Percentiles rank a stretch among this genome's conserved stretches.
These are phyloP conservation scores for Parapsyche elsis DNA, from an alignment of 1,140 invertebrate species.

Conservation along the genomic window DNA sequence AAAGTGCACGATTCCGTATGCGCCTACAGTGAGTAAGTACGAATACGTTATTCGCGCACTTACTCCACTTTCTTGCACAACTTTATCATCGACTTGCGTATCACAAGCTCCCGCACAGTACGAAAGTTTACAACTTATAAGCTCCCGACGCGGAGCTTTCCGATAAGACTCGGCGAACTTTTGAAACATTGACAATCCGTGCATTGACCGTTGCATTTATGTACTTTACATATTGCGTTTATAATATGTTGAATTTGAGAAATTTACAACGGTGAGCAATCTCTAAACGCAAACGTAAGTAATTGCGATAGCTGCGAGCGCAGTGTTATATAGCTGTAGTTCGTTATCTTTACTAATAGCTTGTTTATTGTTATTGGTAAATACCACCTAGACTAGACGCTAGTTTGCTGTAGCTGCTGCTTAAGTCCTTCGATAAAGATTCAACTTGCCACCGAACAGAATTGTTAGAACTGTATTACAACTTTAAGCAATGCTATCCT, in stretches of 20 bases:
- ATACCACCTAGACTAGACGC: neutral
- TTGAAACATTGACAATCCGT: slow-evolving; percentile 39
- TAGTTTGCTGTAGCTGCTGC: neutral
- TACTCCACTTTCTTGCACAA: slow-evolving; percentile 24
- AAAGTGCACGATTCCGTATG: neutral
- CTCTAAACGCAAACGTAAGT: too few relatives aligned
- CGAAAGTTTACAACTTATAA: slow-evolving; percentile 45
- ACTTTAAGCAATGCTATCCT: too few relatives aligned
- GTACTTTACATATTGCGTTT: neutral
- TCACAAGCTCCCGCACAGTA: slow-evolving; percentile 24
- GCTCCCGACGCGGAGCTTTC: slow-evolving; percentile 35
- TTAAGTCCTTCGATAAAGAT: neutral
- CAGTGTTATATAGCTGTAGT: neutral
- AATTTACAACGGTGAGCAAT: too few relatives aligned
- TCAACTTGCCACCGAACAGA: neutral
- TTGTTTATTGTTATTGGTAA: slow-evolving; percentile 27
- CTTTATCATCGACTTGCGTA: slow-evolving; percentile 39
- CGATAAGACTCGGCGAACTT: slow-evolving; percentile 35
- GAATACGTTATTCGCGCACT: neutral
- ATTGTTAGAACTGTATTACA: neutral
- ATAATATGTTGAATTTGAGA: too few relatives aligned
- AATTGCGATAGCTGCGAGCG: too few relatives aligned
- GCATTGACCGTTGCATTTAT: slow-evolving; percentile 18
- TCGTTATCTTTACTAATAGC: slow-evolving; percentile 17
- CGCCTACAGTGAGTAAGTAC: neutral